A percentile compares a stretch with the other conserved stretches of the same genome.
Conservation (phyloP, 2,113 vertebrate species). For the Microcebus griseorufus region DNA sequence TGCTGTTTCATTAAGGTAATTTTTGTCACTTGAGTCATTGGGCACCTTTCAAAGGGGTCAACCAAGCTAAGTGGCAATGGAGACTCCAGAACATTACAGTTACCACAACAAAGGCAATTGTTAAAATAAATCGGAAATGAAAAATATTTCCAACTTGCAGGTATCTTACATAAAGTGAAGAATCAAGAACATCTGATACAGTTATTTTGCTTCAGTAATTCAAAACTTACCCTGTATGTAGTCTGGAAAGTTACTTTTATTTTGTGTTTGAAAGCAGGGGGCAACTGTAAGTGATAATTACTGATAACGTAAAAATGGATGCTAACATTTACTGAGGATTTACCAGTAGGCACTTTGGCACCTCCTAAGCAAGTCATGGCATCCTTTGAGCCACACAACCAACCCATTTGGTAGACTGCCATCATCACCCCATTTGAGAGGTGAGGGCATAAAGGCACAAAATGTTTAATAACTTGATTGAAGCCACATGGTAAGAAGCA, state of each 20-base stretch:
- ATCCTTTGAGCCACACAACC: neutral
- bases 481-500: neutral
- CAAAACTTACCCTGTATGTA: neutral
- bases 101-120: neutral
- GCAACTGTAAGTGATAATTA: neutral
- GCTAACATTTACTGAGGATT: neutral
- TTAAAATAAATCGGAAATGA: constrained; percentile 49
- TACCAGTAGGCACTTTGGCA: neutral
- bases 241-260: constrained; percentile 42
- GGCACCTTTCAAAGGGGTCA: constrained; percentile 60
- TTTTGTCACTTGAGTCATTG: constrained; percentile 53
- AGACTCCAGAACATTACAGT: neutral
- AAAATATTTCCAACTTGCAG: constrained; percentile 32
- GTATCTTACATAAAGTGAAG: neutral
- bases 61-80: neutral
- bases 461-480: neutral
- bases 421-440: neutral
- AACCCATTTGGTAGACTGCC: neutral
- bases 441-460: neutral
- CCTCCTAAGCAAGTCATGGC: neutral
- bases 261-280: neutral
- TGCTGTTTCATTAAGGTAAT: constrained; percentile 73
- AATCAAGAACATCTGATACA: neutral
- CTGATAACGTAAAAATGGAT: neutral
- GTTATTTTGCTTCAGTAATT: neutral